Conservation (phyloP, 2,888 invertebrate species). For the Lepidonotus clava region DNA sequence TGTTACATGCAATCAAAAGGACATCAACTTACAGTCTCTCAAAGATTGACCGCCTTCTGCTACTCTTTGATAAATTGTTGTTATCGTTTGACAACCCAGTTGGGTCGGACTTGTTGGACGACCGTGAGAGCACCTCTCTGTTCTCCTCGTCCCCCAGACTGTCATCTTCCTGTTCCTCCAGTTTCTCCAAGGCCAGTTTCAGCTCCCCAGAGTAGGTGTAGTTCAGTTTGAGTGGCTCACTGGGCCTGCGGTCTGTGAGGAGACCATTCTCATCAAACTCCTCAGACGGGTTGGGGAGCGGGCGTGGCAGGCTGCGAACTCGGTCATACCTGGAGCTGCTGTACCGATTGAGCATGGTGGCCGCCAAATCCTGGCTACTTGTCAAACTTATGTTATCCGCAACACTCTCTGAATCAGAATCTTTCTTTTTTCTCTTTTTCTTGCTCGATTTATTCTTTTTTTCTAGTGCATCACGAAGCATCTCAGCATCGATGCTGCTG, state of each 20-base stretch:
- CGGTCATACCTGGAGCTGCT: neutral
- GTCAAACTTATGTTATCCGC: neutral
- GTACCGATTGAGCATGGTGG: constrained; percentile 6
- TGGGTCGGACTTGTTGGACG: constrained; percentile 13
- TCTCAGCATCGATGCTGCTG: constrained; percentile 30
- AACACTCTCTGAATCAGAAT: neutral
- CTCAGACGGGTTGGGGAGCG: neutral
- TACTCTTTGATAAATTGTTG: neutral
- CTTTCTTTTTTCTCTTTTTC: neutral
- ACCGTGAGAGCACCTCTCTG: neutral
- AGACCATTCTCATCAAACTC: no score
- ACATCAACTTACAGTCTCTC: neutral
- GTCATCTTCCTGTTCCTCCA: constrained; percentile 53
- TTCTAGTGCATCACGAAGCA: neutral
- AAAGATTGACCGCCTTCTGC: neutral
- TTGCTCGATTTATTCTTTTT: neutral
- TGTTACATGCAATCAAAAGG: no score
- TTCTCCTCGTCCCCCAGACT: neutral
- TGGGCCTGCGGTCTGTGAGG: no score
- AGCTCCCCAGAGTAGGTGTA: constrained; percentile 27
- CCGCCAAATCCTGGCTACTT: neutral
- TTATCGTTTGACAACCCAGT: no score
- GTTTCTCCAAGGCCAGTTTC: constrained; percentile 50
- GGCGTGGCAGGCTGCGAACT: neutral
- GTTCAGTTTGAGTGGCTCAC: neutral